These are phyloP conservation scores for Patagioenas fasciata DNA, from an alignment of 2,113 vertebrate species.

Conservation along the genomic window DNA sequence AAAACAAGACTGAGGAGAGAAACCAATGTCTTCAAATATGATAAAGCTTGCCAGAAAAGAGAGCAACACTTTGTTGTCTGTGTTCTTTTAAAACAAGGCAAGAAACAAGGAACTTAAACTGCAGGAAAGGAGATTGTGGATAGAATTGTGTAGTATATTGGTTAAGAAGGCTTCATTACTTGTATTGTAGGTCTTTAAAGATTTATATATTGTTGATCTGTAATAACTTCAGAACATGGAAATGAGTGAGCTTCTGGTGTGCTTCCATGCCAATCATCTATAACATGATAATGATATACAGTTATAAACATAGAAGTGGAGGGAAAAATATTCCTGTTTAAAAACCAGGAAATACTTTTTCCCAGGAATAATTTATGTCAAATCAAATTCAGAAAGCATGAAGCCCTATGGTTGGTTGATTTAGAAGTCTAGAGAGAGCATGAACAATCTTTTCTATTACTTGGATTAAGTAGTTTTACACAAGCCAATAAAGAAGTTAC, in stretches of 20 bases:
- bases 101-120: not conserved
- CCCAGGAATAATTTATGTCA: not conserved
- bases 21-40: not conserved
- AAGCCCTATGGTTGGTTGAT: not conserved
- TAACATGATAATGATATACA: not conserved
- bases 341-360: not conserved
- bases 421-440: not conserved
- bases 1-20: not conserved
- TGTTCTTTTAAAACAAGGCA: not conserved
- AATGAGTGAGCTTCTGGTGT: not conserved
- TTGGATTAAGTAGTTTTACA: not conserved
- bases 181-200: not conserved
- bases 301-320: not conserved
- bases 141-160: not conserved
- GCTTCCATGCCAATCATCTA: fast-evolving
- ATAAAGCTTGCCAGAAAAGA: not conserved
- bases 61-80: not conserved
- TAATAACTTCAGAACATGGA: not conserved
- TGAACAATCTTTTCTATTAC: not conserved
- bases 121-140: not conserved
- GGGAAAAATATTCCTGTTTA: not conserved
- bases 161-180: not conserved
- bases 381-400: not conserved
- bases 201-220: not conserved
- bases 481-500: not conserved